Percentiles rank a stretch among this genome's conserved stretches.
Conservation (phyloP, 2,888 invertebrate species). For the Trachelus troglodyta region DNA sequence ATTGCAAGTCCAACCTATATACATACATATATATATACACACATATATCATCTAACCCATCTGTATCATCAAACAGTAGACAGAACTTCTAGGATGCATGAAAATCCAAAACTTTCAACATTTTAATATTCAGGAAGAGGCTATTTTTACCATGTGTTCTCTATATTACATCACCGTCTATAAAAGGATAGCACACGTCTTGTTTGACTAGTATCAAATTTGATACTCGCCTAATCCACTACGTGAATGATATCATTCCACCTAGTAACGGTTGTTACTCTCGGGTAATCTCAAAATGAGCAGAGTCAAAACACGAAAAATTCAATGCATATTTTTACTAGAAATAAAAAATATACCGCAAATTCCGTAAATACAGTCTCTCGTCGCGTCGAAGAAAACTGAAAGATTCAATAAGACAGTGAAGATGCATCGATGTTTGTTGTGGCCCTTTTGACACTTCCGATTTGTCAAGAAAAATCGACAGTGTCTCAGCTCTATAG, state of each 20-base stretch:
- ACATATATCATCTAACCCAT: neutral
- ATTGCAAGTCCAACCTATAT: neutral
- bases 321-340: neutral
- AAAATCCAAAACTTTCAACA: neutral
- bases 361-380: neutral
- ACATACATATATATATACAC: neutral
- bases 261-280: neutral
- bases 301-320: neutral
- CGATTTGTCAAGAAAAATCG: neutral
- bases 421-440: neutral
- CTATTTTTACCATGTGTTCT: neutral
- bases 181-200: neutral
- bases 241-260: neutral
- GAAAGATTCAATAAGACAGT: neutral
- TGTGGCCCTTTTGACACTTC: neutral
- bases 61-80: neutral
- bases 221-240: neutral
- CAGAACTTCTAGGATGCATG: neutral
- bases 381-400: neutral
- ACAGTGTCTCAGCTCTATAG: slow-evolving; percentile 11
- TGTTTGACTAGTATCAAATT: neutral
- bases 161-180: neutral
- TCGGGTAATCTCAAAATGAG: neutral
- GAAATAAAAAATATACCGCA: neutral
- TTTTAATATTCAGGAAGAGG: neutral